phyloP scores from a whole-genome alignment of 1,140 invertebrate genomes.

The Drosophila watanabei region DNA sequence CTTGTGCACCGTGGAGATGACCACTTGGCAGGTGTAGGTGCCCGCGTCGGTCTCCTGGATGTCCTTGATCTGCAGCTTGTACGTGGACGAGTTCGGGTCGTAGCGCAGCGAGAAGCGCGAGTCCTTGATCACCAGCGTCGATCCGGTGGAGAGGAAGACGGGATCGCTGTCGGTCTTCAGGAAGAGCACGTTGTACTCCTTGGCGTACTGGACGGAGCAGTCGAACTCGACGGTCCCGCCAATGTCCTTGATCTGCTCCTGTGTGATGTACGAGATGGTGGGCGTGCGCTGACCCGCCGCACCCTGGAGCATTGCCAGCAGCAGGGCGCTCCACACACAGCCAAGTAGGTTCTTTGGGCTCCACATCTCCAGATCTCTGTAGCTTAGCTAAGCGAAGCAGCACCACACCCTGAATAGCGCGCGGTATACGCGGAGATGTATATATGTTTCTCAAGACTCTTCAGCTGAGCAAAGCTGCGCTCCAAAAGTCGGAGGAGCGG shows the following conservation, averaged over 20 bases:
- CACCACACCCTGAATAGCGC: conserved; percentile 70
- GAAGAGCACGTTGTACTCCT: conserved; percentile 95
- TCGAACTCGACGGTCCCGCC: conserved; percentile 94
- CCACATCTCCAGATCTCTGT: conserved; percentile 56
- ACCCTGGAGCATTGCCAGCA: conserved; percentile 41
- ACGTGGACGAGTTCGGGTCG: conserved; percentile 92
- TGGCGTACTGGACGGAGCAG: conserved; percentile 95
- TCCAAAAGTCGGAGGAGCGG: conserved; percentile 29
- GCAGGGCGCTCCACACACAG: conserved; percentile 39
- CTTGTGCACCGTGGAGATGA: conserved; percentile 92
- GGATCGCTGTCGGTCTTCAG: conserved; percentile 88
- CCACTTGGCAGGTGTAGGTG: conserved; percentile 94
- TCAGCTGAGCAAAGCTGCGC: conserved; percentile 46
- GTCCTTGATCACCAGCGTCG: conserved; percentile 93
- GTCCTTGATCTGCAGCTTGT: conserved; percentile 95
- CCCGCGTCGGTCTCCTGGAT: conserved; percentile 97
- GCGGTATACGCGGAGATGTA: conserved; percentile 36
- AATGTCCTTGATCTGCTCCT: conserved; percentile 96
- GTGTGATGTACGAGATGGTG: conserved; percentile 95
- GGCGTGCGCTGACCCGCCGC: conserved; percentile 91
- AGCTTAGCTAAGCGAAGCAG: conserved; percentile 18
- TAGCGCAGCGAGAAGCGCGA: conserved; percentile 94
- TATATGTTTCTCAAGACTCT: conserved; percentile 39
- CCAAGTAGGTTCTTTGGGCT: conserved; percentile 30
- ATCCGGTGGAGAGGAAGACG: conserved; percentile 90